Conservation (phyloP, 2,888 invertebrate species). For the Lydus trimaculatus region DNA sequence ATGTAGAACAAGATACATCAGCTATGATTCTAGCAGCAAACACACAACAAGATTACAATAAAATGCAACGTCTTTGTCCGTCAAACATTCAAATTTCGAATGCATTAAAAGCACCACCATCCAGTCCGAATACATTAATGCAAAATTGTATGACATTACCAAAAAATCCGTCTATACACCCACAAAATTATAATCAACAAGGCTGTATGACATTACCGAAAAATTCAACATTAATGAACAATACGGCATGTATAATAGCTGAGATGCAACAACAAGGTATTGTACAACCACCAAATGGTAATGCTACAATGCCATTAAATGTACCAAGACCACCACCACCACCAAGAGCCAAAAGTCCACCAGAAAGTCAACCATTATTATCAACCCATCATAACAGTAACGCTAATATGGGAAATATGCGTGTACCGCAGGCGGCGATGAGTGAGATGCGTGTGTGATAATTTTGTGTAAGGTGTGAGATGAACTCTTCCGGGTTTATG, state of each 20-base stretch:
- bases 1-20: constrained; percentile 77
- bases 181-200: constrained; percentile 54
- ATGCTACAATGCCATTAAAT: constrained; percentile 64
- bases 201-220: constrained; percentile 67
- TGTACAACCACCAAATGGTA: constrained; percentile 68
- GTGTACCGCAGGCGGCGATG: constrained; percentile 83
- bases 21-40: constrained; percentile 67
- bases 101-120: constrained; percentile 69
- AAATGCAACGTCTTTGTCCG: constrained; percentile 65
- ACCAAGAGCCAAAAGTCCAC: constrained; percentile 65
- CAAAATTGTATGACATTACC: constrained; percentile 62
- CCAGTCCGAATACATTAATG: constrained; percentile 65
- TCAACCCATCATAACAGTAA: constrained; percentile 57
- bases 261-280: constrained; percentile 68
- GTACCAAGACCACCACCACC: constrained; percentile 68
- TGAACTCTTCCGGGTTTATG: constrained; percentile 24
- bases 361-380: constrained; percentile 66
- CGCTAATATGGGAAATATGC: constrained; percentile 64
- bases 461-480: constrained; percentile 29
- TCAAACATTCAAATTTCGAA: constrained; percentile 60
- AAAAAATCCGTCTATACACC: constrained; percentile 62
- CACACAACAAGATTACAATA: constrained; percentile 64
- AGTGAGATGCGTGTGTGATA: constrained; percentile 92
- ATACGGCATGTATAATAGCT: constrained; percentile 64
- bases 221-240: constrained; percentile 63